Percentiles rank a stretch among this genome's conserved stretches.
Conservation (phyloP, 1,140 invertebrate species). For the Zophobas morio region DNA sequence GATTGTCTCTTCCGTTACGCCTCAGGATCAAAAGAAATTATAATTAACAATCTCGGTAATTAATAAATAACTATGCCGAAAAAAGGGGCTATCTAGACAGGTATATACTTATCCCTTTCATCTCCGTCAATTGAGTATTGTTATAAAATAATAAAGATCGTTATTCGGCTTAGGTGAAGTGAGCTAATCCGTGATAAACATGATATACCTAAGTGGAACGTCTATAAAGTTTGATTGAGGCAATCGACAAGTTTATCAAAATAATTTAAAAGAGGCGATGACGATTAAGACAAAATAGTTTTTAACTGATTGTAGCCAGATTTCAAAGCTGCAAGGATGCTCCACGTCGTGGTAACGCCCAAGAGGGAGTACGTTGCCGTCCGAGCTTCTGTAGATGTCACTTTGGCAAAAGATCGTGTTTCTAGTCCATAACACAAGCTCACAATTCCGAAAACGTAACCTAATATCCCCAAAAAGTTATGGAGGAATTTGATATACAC, state of each 20-base stretch:
- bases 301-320: conserved; percentile 10
- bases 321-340: conserved; percentile 11
- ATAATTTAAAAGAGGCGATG: neutral
- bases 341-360: conserved; percentile 15
- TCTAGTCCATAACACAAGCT: conserved; percentile 26
- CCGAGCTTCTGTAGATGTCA: conserved; percentile 6
- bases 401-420: conserved; percentile 1
- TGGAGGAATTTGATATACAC: conserved; percentile 33
- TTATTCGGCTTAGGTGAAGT: neutral
- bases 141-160: conserved; percentile 4
- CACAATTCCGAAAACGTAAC: conserved; percentile 42
- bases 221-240: neutral
- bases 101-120: neutral
- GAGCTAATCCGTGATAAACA: conserved; percentile 7
- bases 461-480: conserved; percentile 24
- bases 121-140: neutral
- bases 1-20: neutral
- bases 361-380: neutral
- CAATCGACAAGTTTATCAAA: neutral
- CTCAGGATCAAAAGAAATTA: neutral
- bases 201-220: neutral
- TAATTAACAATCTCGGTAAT: neutral
- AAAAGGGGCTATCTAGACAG: neutral
- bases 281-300: conserved; percentile 14
- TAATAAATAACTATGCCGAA: neutral